Percentiles rank a stretch among this genome's conserved stretches.
phyloP scores from a whole-genome alignment of 2,113 vertebrate species.

The Meriones unguiculatus region DNA sequence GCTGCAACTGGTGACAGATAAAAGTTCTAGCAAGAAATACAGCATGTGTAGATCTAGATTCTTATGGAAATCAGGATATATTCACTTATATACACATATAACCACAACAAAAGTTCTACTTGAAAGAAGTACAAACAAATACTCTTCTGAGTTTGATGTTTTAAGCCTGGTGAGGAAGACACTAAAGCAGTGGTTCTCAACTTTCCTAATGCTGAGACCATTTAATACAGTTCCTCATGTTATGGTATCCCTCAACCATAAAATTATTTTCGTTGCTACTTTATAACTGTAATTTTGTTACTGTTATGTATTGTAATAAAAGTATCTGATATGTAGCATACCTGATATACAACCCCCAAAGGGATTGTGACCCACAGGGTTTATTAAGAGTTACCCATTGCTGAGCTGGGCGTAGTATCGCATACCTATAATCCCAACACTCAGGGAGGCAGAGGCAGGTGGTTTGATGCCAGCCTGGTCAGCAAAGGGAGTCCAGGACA shows the following conservation, averaged over 20 bases:
- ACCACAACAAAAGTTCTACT: conserved; percentile 7
- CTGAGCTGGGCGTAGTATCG: neutral
- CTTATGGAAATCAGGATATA: neutral
- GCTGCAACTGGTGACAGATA: neutral
- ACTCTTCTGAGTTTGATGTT: neutral
- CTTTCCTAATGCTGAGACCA: neutral
- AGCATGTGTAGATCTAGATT: conserved; percentile 7
- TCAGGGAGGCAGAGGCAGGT: too few species aligned
- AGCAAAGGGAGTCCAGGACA: too few species aligned
- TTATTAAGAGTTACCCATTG: neutral
- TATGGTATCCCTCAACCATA: neutral
- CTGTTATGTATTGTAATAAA: neutral
- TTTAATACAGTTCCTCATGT: neutral
- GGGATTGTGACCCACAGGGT: neutral
- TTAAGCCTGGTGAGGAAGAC: neutral
- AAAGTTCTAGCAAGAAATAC: conserved; percentile 1
- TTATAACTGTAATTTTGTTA: neutral
- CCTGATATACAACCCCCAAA: neutral
- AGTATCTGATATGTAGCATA: neutral
- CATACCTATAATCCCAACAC: too few species aligned
- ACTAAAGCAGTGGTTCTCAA: neutral
- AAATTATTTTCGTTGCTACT: neutral
- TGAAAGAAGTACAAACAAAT: neutral
- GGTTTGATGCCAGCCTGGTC: too few species aligned
- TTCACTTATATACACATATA: neutral